These are phyloP conservation scores for Nasua narica DNA, from an alignment of 2,797 vertebrate species.

Conservation along the genomic window DNA sequence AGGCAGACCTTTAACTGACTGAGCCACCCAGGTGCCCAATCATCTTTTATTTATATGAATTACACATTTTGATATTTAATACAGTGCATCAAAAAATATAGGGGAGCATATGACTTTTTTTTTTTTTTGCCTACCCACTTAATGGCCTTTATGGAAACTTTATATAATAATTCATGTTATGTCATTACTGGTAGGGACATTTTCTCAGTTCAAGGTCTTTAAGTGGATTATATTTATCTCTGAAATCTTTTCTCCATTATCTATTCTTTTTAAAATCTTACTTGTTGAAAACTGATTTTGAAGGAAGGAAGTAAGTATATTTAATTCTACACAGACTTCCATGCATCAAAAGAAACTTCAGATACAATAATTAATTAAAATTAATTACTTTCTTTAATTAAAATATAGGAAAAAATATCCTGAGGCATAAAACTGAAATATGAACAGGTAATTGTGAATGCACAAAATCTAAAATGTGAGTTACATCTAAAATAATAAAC, in stretches of 20 bases:
- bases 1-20: not conserved
- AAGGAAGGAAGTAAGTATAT: not conserved
- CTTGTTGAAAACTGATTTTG: not conserved
- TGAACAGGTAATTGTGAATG: not conserved
- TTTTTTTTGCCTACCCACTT: not conserved
- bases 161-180: not conserved
- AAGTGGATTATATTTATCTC: not conserved
- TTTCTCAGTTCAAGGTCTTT: not conserved
- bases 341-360: not conserved
- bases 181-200: not conserved
- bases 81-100: not conserved
- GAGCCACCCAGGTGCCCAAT: not conserved
- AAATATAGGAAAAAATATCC: not conserved
- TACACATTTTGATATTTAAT: not conserved
- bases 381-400: not conserved
- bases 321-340: not conserved
- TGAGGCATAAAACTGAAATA: not conserved
- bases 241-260: not conserved
- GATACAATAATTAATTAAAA: not conserved
- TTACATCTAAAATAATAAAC: not conserved
- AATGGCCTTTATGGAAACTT: not conserved
- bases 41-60: not conserved
- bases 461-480: not conserved
- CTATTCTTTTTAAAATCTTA: not conserved
- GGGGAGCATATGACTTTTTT: not conserved